phyloP scores from a whole-genome alignment of 2,797 vertebrate genomes.

The Scarus forsteni region DNA sequence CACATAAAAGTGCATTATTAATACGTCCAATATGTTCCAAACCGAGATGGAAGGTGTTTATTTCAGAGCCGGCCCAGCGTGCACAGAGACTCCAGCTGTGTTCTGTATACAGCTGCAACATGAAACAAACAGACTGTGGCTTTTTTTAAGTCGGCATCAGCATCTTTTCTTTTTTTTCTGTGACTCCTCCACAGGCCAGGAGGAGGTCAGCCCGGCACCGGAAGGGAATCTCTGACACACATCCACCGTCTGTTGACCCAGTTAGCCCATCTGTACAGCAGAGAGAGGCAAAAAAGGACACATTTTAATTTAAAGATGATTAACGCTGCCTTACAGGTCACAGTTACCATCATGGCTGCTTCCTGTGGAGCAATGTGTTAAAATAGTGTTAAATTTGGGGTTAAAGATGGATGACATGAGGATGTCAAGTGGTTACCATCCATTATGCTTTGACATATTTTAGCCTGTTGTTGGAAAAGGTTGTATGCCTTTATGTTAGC shows the following conservation, averaged over 20 bases:
- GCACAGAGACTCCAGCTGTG: slow-evolving; percentile 32
- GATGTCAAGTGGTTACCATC: neutral
- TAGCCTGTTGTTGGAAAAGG: too few species aligned
- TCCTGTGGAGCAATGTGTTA: neutral
- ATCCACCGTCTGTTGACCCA: slow-evolving; percentile 70
- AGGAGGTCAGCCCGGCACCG: slow-evolving; percentile 55
- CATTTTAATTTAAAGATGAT: slow-evolving; percentile 2
- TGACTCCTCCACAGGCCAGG: slow-evolving; percentile 32
- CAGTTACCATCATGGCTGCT: neutral
- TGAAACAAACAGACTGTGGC: slow-evolving; percentile 65
- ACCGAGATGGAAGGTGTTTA: slow-evolving; percentile 21
- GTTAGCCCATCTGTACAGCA: slow-evolving; percentile 67
- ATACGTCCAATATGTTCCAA: slow-evolving; percentile 40
- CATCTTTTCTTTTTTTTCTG: slow-evolving; percentile 43
- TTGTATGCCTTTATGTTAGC: too few species aligned
- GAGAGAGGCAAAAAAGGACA: slow-evolving; percentile 1
- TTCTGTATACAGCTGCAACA: slow-evolving; percentile 39
- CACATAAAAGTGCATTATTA: slow-evolving; percentile 48
- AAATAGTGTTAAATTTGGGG: neutral
- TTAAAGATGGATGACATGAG: neutral
- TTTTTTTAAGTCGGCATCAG: slow-evolving; percentile 41
- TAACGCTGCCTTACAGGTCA: slow-evolving; percentile 9
- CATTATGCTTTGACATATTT: too few species aligned
- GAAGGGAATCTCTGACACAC: slow-evolving; percentile 59
- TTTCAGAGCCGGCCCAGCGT: slow-evolving; percentile 8